phyloP scores from a whole-genome alignment of 1,140 invertebrate species.

The Sipha flava region DNA sequence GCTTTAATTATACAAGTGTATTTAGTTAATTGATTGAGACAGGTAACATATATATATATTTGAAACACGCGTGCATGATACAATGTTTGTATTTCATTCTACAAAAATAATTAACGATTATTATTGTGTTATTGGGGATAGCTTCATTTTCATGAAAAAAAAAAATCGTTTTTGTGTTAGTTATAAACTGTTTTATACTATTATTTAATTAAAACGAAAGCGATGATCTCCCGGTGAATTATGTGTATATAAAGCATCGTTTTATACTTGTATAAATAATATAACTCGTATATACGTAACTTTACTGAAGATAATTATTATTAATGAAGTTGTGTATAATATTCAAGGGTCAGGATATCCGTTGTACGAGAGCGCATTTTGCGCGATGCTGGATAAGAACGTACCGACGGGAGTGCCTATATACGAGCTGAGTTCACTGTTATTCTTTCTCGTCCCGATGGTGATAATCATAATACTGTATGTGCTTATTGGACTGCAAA shows the following conservation, averaged over 20 bases:
- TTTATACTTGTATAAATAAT: not conserved
- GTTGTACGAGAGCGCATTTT: slow-evolving; percentile 60
- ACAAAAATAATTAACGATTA: no score
- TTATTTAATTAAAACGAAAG: not conserved
- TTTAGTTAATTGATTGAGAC: no score
- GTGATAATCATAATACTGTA: slow-evolving; percentile 67
- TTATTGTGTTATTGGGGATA: no score
- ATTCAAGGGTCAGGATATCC: slow-evolving; percentile 35
- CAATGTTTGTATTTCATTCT: no score
- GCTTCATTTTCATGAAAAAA: no score
- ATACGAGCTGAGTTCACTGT: slow-evolving; percentile 67
- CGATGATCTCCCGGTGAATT: not conserved
- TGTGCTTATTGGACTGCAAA: slow-evolving; percentile 62
- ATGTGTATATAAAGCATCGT: not conserved
- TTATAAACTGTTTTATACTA: no score
- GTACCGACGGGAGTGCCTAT: slow-evolving; percentile 52
- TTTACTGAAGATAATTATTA: not conserved
- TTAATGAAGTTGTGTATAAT: not conserved
- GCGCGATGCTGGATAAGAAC: slow-evolving; percentile 58
- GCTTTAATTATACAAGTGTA: no score
- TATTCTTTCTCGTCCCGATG: slow-evolving; percentile 80
- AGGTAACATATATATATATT: not conserved
- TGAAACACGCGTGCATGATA: no score
- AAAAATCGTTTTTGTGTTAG: no score
- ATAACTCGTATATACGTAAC: not conserved